A percentile compares a stretch with the other conserved stretches of the same genome.
Conservation (phyloP, 2,888 invertebrate genomes). For the Dynastes tityus region DNA sequence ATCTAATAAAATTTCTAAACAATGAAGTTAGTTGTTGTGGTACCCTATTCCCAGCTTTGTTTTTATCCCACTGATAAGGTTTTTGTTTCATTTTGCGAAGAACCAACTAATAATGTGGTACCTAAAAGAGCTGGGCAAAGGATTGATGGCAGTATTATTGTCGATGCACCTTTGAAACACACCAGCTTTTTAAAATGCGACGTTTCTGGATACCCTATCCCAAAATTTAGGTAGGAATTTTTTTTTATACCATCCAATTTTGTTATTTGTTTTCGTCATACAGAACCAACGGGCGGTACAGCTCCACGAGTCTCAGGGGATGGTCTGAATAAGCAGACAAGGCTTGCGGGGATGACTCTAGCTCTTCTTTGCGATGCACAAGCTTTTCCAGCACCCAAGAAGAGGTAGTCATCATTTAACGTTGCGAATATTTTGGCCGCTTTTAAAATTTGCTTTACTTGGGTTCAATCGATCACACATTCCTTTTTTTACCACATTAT, state of each 20-base stretch:
- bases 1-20: too few relatives aligned
- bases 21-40: background rate
- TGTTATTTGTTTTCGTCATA: background rate
- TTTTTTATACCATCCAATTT: background rate
- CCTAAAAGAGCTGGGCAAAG: constrained; percentile 75
- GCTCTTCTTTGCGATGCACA: constrained; percentile 74
- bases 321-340: constrained; percentile 73
- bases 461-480: too few relatives aligned
- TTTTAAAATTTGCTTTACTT: too few relatives aligned
- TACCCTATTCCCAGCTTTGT: background rate
- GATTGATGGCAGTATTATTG: constrained; percentile 73
- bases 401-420: constrained; percentile 70
- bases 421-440: too few relatives aligned
- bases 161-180: constrained; percentile 71
- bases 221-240: constrained; percentile 78
- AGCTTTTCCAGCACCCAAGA: constrained; percentile 74
- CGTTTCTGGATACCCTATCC: constrained; percentile 80
- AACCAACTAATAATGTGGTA: constrained; percentile 77
- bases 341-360: constrained; percentile 59
- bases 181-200: constrained; percentile 80
- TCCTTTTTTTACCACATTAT: too few relatives aligned
- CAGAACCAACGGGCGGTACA: constrained; percentile 74
- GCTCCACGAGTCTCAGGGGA: constrained; percentile 72
- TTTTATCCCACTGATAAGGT: background rate
- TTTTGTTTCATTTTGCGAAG: constrained; percentile 60